phyloP scores from a whole-genome alignment of 2,888 invertebrate genomes.

The Diplazon laetatorius region DNA sequence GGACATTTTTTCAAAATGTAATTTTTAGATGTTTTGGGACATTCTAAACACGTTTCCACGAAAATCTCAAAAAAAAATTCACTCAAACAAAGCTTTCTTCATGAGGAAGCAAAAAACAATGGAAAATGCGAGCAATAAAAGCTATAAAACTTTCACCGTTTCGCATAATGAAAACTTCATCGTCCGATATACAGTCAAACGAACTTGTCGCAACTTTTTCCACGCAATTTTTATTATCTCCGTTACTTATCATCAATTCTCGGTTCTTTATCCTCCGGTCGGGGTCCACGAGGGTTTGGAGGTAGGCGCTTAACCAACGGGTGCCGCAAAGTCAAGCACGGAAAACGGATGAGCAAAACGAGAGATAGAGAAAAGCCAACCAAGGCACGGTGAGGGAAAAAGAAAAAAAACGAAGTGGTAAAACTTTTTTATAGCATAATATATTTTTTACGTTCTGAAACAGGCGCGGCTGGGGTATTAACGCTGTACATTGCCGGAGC shows the following conservation, averaged over 20 bases:
- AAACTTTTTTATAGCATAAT: constrained; percentile 53
- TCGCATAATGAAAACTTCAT: neutral
- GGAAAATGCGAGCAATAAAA: neutral
- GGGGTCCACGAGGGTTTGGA: neutral
- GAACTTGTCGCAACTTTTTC: neutral
- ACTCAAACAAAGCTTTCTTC: no score
- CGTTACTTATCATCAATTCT: constrained; percentile 5
- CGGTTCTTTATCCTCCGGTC: neutral
- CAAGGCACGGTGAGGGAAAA: no score
- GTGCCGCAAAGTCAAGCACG: neutral
- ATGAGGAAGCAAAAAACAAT: neutral
- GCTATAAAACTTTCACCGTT: neutral
- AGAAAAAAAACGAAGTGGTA: constrained; percentile 48
- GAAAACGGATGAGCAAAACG: constrained; percentile 12
- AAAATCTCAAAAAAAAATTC: no score
- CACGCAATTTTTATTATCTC: constrained; percentile 8
- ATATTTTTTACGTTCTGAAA: constrained; percentile 49
- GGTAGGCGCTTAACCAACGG: neutral
- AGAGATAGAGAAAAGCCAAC: constrained; percentile 52
- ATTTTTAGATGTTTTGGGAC: no score
- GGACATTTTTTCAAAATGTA: no score
- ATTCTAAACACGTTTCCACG: no score
- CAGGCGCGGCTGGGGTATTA: constrained; percentile 55
- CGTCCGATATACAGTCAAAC: neutral
- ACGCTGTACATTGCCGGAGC: constrained; percentile 47